Base-by-base conservation (phyloP, 1,140 invertebrate genomes). In the Drosophila sucinea region DNA sequence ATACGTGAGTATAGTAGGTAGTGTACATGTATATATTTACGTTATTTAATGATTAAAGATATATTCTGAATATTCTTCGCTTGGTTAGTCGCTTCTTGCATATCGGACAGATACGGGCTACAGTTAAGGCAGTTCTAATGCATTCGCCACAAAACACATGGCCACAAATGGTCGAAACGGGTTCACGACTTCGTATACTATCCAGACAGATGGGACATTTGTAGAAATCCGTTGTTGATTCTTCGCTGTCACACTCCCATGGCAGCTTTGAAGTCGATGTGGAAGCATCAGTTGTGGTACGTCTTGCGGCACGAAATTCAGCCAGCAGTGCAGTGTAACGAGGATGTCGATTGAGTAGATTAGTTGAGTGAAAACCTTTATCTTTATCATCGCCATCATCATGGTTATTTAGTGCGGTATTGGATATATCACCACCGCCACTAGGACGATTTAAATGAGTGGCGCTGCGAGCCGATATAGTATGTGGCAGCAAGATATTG, bases 111-210 rank as follows among this genome's bases (percentile, higher is more conserved):
- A 58, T 72, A 17, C 40, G 47, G 30, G 60, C 35, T 17, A 60
- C 17, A 32, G 56, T 29, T 11, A 76, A 7, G 3, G 73, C 73
- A 7, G 56, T 8, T 29, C 4, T 55, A 11, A 78, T 76, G 33
- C 76, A 76, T 35, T 30, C 11, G 8, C 27, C 27, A 64, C 76
- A 76, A 2, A 72, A 76, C 0, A 78, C 73, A 61, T 78, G 76
- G 0, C 76, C 73, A 60, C 76, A 78, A 1, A 11, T 11, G 27
- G 68, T 75, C 8, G 76, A 23, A 7, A 33, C 33, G 0, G 76
- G 76, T 2, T 61, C 17, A 10, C 62, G 66, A 2, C 41, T 51
- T 1, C 38, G 68, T 29, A 78, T 60, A 51, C 25, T 60, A 3
- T 61, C 40, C 60, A 63, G 40, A 27, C 73, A 78, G 1, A 78